Evolutionary conservation across 37 sponge, comb jelly and placozoan genomes (phyloP), one percentile per base, ranked within the genome.

Genomic region (Oscarella lobularis): DNA sequence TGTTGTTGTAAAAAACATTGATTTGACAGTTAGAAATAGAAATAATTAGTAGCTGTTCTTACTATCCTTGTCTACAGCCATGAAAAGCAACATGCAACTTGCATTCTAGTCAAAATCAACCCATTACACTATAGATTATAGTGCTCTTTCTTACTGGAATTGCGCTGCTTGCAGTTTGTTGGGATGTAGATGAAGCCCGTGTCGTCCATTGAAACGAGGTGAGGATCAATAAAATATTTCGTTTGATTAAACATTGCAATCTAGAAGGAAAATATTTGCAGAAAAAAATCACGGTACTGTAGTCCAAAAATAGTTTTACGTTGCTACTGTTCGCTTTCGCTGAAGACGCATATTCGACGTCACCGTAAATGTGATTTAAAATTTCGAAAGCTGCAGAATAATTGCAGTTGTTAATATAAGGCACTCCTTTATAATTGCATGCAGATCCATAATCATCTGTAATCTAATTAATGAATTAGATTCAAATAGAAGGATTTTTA

Each of bases 51-150:
- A n/a, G n/a, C n/a, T n/a, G n/a, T n/a, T n/a, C 48, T 34, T 77
- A 81, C 85, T 85, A 80, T 77, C 90, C 90, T 77, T 89, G 90
- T 5, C 68, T 39, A 55, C 91, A 90, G 69, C 91, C 91, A 78
- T 90, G 91, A 67, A 86, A 81, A 0, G 82, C 87, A 75, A 86
- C 66, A 60, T 90, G 91, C 6, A 90, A 84, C n/a, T n/a, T n/a
- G n/a, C n/a, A n/a, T n/a, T n/a, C n/a, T n/a, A n/a, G n/a, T n/a
- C n/a, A n/a, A n/a, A n/a, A n/a, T n/a, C n/a, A n/a, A n/a, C n/a
- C n/a, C n/a, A n/a, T n/a, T n/a, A n/a, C n/a, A n/a, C n/a, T n/a
- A n/a, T n/a, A n/a, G n/a, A n/a, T n/a, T n/a, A n/a, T n/a, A n/a
- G n/a, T n/a, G n/a, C n/a, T n/a, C n/a, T n/a, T n/a, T n/a, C n/a